Conservation (phyloP, 92 coral and sea anemone genomes). For the Epizoanthus rinbou region DNA sequence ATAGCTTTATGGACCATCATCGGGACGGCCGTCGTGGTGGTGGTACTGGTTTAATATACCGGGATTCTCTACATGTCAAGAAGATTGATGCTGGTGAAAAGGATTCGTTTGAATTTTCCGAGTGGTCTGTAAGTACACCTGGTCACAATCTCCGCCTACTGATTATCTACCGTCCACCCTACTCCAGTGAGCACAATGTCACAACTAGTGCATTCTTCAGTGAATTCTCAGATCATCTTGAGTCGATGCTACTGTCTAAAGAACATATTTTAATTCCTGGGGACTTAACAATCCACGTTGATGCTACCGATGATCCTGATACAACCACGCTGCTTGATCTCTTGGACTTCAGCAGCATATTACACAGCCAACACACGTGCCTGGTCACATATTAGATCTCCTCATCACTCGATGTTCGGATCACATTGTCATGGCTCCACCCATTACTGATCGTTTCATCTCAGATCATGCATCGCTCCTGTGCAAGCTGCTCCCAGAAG, state of each 20-base stretch:
- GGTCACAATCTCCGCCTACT: constrained; percentile 14
- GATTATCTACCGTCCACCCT: constrained; percentile 45
- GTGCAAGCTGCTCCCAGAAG: constrained; percentile 35
- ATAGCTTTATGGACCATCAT: constrained; percentile 25
- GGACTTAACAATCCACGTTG: constrained; percentile 33
- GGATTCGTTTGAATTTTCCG: constrained; percentile 55
- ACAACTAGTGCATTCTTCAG: constrained; percentile 17
- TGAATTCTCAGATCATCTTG: constrained; percentile 28
- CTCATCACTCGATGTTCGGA: too few species aligned
- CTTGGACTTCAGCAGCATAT: constrained; percentile 39
- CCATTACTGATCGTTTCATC: not conserved
- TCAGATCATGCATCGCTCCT: constrained; percentile 57
- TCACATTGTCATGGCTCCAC: not conserved
- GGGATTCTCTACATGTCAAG: constrained; percentile 35
- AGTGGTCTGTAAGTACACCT: constrained; percentile 43
- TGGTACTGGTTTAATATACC: constrained; percentile 26
- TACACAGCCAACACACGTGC: constrained; percentile 4
- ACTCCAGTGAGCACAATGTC: constrained; percentile 32
- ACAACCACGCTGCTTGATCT: constrained; percentile 39
- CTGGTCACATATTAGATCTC: constrained; percentile 26
- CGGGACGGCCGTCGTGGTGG: constrained; percentile 27
- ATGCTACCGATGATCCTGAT: constrained; percentile 27
- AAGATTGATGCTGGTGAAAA: constrained; percentile 51
- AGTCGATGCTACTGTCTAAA: constrained; percentile 29
- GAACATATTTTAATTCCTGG: constrained; percentile 34